Conservation (phyloP, 2,797 vertebrate genomes). For the Gallinago solitaria region DNA sequence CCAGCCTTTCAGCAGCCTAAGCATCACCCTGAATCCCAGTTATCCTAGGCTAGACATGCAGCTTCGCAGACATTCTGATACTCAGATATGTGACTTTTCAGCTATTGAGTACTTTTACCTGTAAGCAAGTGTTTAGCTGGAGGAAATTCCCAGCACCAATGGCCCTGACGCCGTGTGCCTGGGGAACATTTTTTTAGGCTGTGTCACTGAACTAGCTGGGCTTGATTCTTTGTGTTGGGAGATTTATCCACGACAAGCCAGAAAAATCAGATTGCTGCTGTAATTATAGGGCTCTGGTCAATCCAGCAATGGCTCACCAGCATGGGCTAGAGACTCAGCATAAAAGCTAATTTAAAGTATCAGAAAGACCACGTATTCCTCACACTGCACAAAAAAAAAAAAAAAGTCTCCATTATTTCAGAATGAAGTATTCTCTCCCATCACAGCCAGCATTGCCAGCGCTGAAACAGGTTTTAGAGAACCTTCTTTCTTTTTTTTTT, state of each 20-base stretch:
- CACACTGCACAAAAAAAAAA: background rate
- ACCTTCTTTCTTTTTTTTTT: no score
- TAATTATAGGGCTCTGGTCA: background rate
- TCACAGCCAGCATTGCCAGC: background rate
- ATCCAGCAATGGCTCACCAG: background rate
- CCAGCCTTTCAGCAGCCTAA: background rate
- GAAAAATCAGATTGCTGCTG: background rate
- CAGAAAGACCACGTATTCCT: background rate
- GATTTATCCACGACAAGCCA: background rate
- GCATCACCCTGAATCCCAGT: fast-evolving
- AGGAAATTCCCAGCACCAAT: background rate
- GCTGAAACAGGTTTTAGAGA: background rate
- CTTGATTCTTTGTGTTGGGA: slow-evolving; percentile 2
- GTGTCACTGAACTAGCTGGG: background rate
- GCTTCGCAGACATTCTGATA: fast-evolving
- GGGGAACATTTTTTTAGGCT: background rate
- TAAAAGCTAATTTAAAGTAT: background rate
- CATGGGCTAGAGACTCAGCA: background rate
- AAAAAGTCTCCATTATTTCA: background rate
- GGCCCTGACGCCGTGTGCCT: background rate
- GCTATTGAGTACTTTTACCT: background rate
- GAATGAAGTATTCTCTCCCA: background rate
- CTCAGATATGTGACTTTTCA: fast-evolving
- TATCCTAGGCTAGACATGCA: fast-evolving
- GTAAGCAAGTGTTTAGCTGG: background rate